Evolutionary conservation across 2,113 vertebrate genomes (phyloP).

Genomic region (Onychorhynchus coronatus): DNA sequence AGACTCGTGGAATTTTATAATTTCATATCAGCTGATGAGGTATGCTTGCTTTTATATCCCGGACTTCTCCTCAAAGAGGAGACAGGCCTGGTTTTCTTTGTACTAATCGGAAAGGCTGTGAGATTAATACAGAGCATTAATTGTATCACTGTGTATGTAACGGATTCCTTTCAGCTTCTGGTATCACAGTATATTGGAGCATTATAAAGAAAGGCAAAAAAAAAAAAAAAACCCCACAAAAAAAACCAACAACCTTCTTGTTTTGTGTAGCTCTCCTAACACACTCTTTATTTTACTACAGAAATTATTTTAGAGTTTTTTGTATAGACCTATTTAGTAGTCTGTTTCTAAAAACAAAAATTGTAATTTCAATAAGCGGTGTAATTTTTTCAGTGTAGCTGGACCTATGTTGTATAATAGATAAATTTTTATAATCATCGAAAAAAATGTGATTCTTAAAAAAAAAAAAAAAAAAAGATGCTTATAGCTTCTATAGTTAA

Average conservation of each 20-base stretch:
- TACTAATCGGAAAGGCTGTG: conserved; percentile 80
- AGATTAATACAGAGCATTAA: conserved; percentile 81
- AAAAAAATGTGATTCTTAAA: conserved; percentile 77
- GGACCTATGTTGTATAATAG: conserved; percentile 82
- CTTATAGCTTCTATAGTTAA: conserved; percentile 73
- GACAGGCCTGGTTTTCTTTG: conserved; percentile 73
- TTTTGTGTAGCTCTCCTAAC: conserved; percentile 79
- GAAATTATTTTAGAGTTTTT: conserved; percentile 86
- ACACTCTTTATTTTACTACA: conserved; percentile 84
- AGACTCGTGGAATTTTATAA: conserved; percentile 74
- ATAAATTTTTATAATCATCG: conserved; percentile 79
- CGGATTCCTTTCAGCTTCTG: conserved; percentile 71
- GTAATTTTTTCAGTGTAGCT: conserved; percentile 87
- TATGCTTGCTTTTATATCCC: conserved; percentile 81
- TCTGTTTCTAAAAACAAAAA: conserved; percentile 80
- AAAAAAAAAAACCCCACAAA: background rate
- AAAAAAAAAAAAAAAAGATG: conserved; percentile 32
- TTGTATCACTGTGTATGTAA: conserved; percentile 80
- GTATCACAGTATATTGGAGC: conserved; percentile 71
- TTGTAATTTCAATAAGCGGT: conserved; percentile 81
- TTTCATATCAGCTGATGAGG: conserved; percentile 80
- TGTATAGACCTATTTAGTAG: conserved; percentile 83
- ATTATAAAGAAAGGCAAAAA: conserved; percentile 68
- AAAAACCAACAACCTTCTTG: conserved; percentile 11
- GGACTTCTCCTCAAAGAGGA: conserved; percentile 79